phyloP scores from a whole-genome alignment of 1,140 invertebrate genomes.

The Acromyrmex echinatior region DNA sequence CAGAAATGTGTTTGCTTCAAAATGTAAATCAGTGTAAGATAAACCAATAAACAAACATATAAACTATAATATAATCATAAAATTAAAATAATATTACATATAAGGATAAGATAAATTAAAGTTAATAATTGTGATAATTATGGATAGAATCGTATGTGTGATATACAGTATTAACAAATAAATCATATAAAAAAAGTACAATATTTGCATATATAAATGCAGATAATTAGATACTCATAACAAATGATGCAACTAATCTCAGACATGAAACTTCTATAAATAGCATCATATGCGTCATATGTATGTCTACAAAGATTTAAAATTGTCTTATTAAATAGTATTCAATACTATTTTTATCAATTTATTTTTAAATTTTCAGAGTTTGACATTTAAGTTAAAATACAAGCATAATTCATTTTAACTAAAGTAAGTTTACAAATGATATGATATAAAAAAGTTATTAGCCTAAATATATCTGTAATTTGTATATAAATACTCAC shows the following conservation, averaged over 20 bases:
- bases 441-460: not conserved
- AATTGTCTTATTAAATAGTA: not conserved
- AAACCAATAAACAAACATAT: not conserved
- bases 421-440: not conserved
- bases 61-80: not conserved
- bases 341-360: not conserved
- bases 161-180: not conserved
- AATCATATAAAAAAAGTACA: not conserved
- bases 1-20: not conserved
- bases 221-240: not conserved
- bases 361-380: not conserved
- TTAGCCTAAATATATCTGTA: not conserved
- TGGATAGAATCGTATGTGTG: not conserved
- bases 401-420: conserved; percentile 28
- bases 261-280: conserved; percentile 7
- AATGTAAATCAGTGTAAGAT: not conserved
- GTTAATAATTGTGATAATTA: not conserved
- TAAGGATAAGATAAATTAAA: not conserved
- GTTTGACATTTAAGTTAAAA: not conserved
- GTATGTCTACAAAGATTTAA: not conserved
- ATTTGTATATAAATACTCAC: conserved; percentile 75
- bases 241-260: not conserved
- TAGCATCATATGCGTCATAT: not conserved
- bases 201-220: not conserved
- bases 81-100: not conserved